These are phyloP conservation scores for Thunnus thynnus DNA, from an alignment of 2,113 vertebrate species.

Conservation along the genomic window DNA sequence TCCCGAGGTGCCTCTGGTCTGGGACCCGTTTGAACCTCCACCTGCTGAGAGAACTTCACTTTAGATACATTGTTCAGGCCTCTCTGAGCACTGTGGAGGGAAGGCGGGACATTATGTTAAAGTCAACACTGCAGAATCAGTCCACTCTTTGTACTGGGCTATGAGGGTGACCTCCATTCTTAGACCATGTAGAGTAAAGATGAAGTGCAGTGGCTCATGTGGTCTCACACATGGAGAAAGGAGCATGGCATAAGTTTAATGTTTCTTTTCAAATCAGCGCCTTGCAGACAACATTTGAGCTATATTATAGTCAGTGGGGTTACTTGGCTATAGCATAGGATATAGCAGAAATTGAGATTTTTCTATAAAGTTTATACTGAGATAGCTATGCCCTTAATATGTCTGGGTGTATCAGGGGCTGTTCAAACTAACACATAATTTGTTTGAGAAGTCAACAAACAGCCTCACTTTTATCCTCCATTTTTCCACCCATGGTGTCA, in stretches of 20 bases:
- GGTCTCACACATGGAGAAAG: constrained; percentile 52
- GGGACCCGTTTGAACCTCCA: constrained; percentile 94
- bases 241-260: constrained; percentile 9
- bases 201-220: constrained; percentile 64
- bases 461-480: neutral
- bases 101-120: constrained; percentile 84
- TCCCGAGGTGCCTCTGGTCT: constrained; percentile 89
- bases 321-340: no score
- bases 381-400: neutral
- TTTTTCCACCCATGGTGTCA: neutral
- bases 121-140: constrained; percentile 82
- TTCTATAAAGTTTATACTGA: neutral
- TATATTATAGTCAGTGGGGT: neutral
- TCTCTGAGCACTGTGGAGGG: constrained; percentile 84
- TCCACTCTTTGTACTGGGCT: constrained; percentile 75
- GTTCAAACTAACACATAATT: no score
- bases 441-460: neutral
- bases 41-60: constrained; percentile 96
- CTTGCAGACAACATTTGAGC: neutral
- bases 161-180: constrained; percentile 77
- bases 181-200: constrained; percentile 65
- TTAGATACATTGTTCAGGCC: constrained; percentile 90
- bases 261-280: neutral
- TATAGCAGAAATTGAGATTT: neutral
- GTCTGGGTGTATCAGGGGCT: neutral